These are phyloP conservation scores for Oncorhynchus nerka DNA, from an alignment of 2,113 vertebrate genomes.

Conservation along the genomic window DNA sequence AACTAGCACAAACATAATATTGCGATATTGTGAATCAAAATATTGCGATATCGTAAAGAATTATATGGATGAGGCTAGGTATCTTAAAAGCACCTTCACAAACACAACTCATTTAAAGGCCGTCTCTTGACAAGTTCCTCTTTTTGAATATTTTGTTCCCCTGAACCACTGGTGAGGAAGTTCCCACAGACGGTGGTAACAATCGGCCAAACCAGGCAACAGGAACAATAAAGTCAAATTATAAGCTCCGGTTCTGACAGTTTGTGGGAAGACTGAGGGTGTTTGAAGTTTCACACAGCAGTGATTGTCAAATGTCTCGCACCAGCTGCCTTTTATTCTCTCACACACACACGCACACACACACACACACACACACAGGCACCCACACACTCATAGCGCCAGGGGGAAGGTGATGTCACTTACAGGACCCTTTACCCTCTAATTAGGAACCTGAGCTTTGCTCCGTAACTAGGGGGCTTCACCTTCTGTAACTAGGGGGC, in stretches of 20 bases:
- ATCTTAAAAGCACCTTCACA: slow-evolving; percentile 17
- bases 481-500: slow-evolving; percentile 21
- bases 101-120: neutral
- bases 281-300: slow-evolving; percentile 47
- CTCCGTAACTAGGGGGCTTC: slow-evolving; percentile 36
- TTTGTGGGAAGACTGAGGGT: slow-evolving; percentile 23
- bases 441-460: slow-evolving; percentile 71
- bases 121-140: no score
- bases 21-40: no score
- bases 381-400: slow-evolving; percentile 20
- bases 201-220: slow-evolving; percentile 43
- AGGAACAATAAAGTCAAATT: slow-evolving; percentile 63
- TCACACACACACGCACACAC: slow-evolving; percentile 27
- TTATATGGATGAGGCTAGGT: no score
- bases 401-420: slow-evolving; percentile 70
- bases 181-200: slow-evolving; percentile 44
- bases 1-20: no score
- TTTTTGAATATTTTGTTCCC: slow-evolving; percentile 21
- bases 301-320: slow-evolving; percentile 52
- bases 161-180: slow-evolving; percentile 34
- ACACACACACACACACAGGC: slow-evolving; percentile 11
- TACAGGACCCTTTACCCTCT: slow-evolving; percentile 59
- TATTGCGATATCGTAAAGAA: no score
- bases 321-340: slow-evolving; percentile 62
- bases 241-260: slow-evolving; percentile 40